Base-by-base conservation (phyloP, 2,113 vertebrate species). In the Rhipidura dahli region DNA sequence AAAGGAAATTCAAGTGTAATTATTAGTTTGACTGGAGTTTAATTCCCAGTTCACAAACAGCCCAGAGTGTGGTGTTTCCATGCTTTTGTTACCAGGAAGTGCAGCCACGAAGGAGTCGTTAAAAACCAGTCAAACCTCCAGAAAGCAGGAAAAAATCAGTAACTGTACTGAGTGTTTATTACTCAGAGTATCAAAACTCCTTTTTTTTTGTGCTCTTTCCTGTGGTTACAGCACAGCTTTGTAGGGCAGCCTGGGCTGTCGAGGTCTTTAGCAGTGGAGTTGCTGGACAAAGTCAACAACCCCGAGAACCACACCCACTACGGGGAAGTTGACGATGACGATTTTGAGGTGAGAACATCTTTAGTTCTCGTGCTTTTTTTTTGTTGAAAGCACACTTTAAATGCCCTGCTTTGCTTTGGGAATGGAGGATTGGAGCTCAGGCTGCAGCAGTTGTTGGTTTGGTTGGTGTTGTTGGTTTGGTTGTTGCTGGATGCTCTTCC, bases 231-330 rank as follows among this genome's bases (percentile, higher is more conserved):
- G 99, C 99, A 99, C 72, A 89, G 98, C 70, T 99, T 98, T 93
- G 98, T 99, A 40, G 98, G 98, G 13, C 99, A 99, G 95, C 97
- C 98, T 13, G 98, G 98, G 24, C 98, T 99, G 42, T 99, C 98
- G 1, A 98, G 98, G 73, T 98, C 98, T 68, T 97, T 99, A 18
- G 99, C 99, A 21, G 98, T 99, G 15, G 99, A 99, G 91, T 98
- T 99, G 42, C 89, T 99, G 85, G 99, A 99, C 95, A 99, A 98
- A 97, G 98, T 99, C 94, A 99, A 99, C 96, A 99, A 99, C 95
- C 99, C 99, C 8, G 99, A 99, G 86, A 98, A 98, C 98, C 99
- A 99, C 59, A 95, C 98, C 63, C 99, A 98, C 97, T 99, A 98
- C 73, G 87, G 83, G 0, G 99, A 99, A 77, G 98, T 97, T 4